These are phyloP conservation scores for Allygus modestus DNA, from an alignment of 2,888 invertebrate genomes.

Conservation along the genomic window DNA sequence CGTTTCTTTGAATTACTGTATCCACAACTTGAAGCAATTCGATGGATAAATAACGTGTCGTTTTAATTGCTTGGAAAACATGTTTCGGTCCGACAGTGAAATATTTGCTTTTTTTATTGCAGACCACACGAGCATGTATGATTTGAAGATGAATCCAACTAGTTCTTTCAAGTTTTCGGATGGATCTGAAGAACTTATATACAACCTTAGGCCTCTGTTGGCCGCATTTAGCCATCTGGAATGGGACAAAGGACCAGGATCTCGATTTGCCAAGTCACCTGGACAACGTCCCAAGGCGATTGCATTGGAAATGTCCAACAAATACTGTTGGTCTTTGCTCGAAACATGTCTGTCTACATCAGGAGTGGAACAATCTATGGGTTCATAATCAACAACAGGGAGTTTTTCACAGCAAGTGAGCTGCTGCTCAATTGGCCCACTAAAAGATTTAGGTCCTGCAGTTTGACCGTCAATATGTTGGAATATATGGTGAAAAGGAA, in stretches of 20 bases:
- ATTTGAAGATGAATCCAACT: constrained; percentile 64
- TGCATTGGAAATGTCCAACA: constrained; percentile 37
- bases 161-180: constrained; percentile 68
- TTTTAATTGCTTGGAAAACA: constrained; percentile 62
- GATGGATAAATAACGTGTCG: constrained; percentile 58
- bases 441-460: constrained; percentile 27
- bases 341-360: constrained; percentile 23
- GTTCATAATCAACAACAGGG: constrained; percentile 26
- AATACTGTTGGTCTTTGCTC: constrained; percentile 59
- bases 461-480: constrained; percentile 45
- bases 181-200: constrained; percentile 8
- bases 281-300: constrained; percentile 26
- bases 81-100: constrained; percentile 65
- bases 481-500: constrained; percentile 12
- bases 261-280: constrained; percentile 28
- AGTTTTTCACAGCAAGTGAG: constrained; percentile 42
- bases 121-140: constrained; percentile 68
- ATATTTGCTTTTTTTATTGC: constrained; percentile 64
- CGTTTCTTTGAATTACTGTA: constrained; percentile 68
- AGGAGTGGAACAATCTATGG: constrained; percentile 33
- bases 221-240: constrained; percentile 61
- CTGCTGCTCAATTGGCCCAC: constrained; percentile 32
- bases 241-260: constrained; percentile 55
- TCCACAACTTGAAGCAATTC: constrained; percentile 64
- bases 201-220: constrained; percentile 48